These are phyloP conservation scores for Drosophila lowei DNA, from an alignment of 1,140 invertebrate species.

Conservation along the genomic window DNA sequence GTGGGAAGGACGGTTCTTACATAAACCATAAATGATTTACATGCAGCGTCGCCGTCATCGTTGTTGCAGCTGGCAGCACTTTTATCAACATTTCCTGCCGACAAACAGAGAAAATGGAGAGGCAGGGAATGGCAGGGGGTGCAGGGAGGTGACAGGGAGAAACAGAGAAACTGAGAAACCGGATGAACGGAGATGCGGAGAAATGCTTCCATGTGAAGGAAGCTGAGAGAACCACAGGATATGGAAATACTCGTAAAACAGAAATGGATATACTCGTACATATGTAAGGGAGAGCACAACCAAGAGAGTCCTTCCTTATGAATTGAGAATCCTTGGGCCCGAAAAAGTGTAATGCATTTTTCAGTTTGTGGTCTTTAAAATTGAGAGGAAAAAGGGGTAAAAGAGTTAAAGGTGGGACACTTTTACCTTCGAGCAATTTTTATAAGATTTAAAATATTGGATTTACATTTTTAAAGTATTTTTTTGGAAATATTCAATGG, in stretches of 20 bases:
- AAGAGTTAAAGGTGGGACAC: neutral
- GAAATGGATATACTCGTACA: constrained; percentile 20
- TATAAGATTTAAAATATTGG: too few species aligned
- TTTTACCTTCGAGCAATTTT: too few species aligned
- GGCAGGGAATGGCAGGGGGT: neutral
- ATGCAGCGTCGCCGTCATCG: constrained; percentile 45
- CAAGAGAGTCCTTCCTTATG: constrained; percentile 20
- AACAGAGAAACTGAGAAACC: constrained; percentile 21
- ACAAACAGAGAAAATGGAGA: constrained; percentile 26
- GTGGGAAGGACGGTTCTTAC: neutral
- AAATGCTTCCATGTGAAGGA: constrained; percentile 52
- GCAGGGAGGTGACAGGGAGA: neutral
- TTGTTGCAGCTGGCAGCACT: constrained; percentile 54
- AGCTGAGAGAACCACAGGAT: constrained; percentile 59
- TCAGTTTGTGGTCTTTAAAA: too few species aligned
- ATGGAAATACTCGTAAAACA: constrained; percentile 56
- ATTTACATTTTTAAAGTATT: too few species aligned
- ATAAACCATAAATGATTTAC: constrained; percentile 60
- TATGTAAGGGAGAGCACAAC: neutral
- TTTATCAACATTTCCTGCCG: constrained; percentile 71
- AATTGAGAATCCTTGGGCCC: constrained; percentile 34
- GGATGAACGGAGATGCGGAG: constrained; percentile 16
- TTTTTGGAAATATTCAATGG: too few species aligned
- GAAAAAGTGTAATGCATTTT: constrained; percentile 32
- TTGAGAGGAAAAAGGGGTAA: too few species aligned